phyloP scores from a whole-genome alignment of 2,797 vertebrate species.

The Nasua narica region DNA sequence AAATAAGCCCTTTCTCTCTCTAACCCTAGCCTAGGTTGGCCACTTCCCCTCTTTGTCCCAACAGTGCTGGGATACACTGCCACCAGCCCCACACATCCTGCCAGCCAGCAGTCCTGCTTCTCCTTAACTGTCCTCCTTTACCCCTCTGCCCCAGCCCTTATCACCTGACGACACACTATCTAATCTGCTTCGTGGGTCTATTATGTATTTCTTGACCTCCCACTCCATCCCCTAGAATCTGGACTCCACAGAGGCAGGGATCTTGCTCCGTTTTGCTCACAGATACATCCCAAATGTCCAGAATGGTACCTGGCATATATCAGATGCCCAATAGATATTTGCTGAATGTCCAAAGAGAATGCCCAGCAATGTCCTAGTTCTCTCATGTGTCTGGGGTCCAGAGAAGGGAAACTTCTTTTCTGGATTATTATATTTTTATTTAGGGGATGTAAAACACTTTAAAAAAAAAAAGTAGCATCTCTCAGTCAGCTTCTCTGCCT shows the following conservation, averaged over 20 bases:
- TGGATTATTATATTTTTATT: neutral
- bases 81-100: rapidly evolving
- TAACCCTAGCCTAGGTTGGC: neutral
- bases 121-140: rapidly evolving
- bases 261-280: neutral
- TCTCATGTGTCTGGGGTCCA: too few species aligned
- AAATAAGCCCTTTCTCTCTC: neutral
- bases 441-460: neutral
- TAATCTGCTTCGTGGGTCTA: neutral
- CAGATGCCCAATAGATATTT: neutral
- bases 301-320: neutral
- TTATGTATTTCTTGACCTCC: neutral
- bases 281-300: neutral
- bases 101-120: neutral
- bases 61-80: neutral
- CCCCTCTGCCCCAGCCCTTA: too few species aligned
- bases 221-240: neutral
- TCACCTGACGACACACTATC: neutral
- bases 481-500: neutral
- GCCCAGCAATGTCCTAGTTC: neutral
- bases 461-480: neutral
- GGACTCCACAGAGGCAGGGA: too few species aligned
- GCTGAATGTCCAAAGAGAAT: neutral
- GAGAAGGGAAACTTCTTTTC: neutral
- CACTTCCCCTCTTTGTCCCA: neutral